Base-by-base conservation (phyloP, 2,113 vertebrate genomes). In the Clarias macrocephalus region DNA sequence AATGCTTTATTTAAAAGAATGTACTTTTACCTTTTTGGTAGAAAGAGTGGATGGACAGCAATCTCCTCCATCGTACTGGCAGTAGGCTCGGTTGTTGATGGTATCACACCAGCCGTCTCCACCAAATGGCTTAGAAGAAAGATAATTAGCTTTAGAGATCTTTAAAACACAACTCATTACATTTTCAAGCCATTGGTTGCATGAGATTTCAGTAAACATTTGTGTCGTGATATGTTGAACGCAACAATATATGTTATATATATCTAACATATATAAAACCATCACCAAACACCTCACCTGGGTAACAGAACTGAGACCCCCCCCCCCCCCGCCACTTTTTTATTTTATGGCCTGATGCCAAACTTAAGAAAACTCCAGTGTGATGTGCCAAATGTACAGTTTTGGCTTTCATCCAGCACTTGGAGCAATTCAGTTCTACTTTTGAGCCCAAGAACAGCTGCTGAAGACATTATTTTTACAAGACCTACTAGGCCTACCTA, bases 41-140 rank as follows among this genome's bases (percentile, higher is more conserved):
- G 97, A 99, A 62, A 99, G 95, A 0, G 98, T 99, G 77, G 98
- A 99, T 8, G 97, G 95, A 91, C 98, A 99, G 96, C 98, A 99
- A 94, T 99, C 98, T 80, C 98, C 98, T 63, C 98, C 98, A 0
- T 99, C 98, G 0, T 99, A 99, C 91, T 96, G 95, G 93, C 98
- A 99, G 92, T 98, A 99, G 0, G 98, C 98, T 60, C 98, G 92
- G 92, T 99, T 99, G 93, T 99, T 99, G 94, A 98, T 97, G 66
- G 97, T 98, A 91, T 99, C 98, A 48, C 98, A 99, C 98, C 98
- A 99, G 72, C 97, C 98, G 0, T 99, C 98, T 30, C 96, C 97
- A 92, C 95, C 97, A 90, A 99, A 99, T 85, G 98, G 98, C 98
- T 99, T 86, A 56, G 85, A 77, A 92, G 63, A 90, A 79, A 85